Conservation (phyloP, 2,113 vertebrate genomes). For the Hyla sarda region DNA sequence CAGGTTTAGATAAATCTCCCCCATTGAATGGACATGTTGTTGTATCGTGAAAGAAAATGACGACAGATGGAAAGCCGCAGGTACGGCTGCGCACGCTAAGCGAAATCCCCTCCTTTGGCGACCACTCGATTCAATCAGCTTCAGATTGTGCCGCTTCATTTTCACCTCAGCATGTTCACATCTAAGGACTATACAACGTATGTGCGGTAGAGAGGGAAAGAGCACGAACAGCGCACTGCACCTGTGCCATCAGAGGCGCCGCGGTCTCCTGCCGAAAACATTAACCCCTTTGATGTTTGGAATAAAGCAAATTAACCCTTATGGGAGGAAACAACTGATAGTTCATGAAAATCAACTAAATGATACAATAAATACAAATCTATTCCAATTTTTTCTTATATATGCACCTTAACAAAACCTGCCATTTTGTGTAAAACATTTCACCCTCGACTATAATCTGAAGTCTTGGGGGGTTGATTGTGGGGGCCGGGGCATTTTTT, state of each 20-base stretch:
- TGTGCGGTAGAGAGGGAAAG: background rate
- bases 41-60: background rate
- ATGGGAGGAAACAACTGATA: background rate
- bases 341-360: too few relatives aligned
- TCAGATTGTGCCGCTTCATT: conserved; percentile 19
- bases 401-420: too few relatives aligned
- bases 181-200: background rate
- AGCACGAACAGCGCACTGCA: background rate
- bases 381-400: too few relatives aligned
- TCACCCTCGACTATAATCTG: too few relatives aligned
- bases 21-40: too few relatives aligned
- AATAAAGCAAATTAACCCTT: background rate
- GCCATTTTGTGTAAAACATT: too few relatives aligned
- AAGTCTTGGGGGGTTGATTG: too few relatives aligned
- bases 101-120: background rate
- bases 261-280: background rate
- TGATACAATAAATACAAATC: too few relatives aligned
- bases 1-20: too few relatives aligned
- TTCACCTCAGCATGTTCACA: conserved; percentile 36
- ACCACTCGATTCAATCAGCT: conserved; percentile 1
- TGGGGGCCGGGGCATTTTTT: too few relatives aligned
- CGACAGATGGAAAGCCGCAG: background rate
- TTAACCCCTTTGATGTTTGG: background rate
- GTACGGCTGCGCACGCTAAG: background rate
- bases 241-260: background rate